Percentiles rank a stretch among this genome's conserved stretches.
Evolutionary conservation across 2,888 invertebrate genomes (phyloP).

Genomic region (Agriopis aurantiaria): DNA sequence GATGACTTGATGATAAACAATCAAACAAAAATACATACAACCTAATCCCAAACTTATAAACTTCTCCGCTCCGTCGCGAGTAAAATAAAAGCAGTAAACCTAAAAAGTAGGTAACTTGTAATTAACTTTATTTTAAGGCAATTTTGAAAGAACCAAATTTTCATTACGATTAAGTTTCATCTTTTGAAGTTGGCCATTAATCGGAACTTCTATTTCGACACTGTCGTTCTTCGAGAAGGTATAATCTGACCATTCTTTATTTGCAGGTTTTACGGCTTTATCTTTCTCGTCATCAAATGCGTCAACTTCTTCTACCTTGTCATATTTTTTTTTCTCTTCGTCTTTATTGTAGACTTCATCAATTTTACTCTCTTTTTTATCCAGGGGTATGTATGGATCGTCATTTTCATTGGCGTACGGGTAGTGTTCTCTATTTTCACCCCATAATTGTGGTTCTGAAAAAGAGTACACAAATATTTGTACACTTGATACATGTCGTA

Average conservation of each 20-base stretch:
- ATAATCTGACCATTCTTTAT: conserved; percentile 34
- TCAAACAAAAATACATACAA: too few species aligned
- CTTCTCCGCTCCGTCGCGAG: too few species aligned
- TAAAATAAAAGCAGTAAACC: background rate
- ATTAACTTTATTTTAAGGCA: conserved; percentile 11
- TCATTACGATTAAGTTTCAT: conserved; percentile 25
- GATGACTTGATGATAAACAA: too few species aligned
- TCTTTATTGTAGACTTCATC: background rate
- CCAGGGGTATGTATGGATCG: background rate
- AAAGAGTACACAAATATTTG: background rate
- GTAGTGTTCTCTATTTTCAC: background rate
- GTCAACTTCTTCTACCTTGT: background rate
- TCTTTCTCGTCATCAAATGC: background rate
- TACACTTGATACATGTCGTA: background rate
- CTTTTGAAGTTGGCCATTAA: conserved; percentile 9
- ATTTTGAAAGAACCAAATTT: conserved; percentile 16
- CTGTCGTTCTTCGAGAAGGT: conserved; percentile 47
- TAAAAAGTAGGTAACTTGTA: background rate
- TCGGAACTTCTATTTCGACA: conserved; percentile 41
- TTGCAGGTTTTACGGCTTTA: background rate
- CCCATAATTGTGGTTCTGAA: conserved; percentile 6
- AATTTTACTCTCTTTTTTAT: background rate
- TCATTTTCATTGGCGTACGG: background rate
- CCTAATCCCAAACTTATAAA: too few species aligned
- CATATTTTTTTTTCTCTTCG: background rate